Conservation (phyloP, 2,888 invertebrate species). For the Erebia palarica region DNA sequence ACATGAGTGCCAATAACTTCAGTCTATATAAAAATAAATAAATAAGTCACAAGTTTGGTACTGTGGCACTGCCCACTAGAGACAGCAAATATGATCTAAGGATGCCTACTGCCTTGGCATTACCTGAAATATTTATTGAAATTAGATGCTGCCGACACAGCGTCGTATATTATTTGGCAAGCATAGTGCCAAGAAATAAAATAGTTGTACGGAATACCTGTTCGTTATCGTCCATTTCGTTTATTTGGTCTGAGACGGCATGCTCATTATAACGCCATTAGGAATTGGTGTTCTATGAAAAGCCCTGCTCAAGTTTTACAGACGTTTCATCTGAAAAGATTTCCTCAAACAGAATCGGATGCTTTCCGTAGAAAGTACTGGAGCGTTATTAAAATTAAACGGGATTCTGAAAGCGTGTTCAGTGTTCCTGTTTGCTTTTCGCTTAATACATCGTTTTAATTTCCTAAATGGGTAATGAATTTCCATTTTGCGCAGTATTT, state of each 20-base stretch:
- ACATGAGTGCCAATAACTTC: too few species aligned
- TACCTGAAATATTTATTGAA: too few species aligned
- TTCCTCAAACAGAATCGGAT: slow-evolving; percentile 8
- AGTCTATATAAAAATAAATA: too few species aligned
- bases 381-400: slow-evolving; percentile 11
- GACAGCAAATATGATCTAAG: too few species aligned
- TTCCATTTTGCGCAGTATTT: slow-evolving; percentile 28
- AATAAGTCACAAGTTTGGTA: too few species aligned
- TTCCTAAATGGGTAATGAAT: slow-evolving; percentile 32
- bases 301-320: slow-evolving; percentile 23
- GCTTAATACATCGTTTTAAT: slow-evolving; percentile 17
- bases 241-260: not conserved
- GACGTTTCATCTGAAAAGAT: slow-evolving; percentile 16
- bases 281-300: slow-evolving; percentile 38
- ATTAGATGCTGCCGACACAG: too few species aligned
- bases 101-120: too few species aligned
- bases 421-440: slow-evolving; percentile 16
- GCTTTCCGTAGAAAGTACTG: slow-evolving; percentile 10
- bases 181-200: too few species aligned
- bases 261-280: slow-evolving; percentile 38
- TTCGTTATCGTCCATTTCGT: too few species aligned
- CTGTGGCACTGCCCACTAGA: too few species aligned
- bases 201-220: too few species aligned
- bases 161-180: too few species aligned
- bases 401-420: slow-evolving; percentile 12